Evolutionary conservation across 1,140 invertebrate species (phyloP).

Genomic region (Euglossa dilemma): DNA sequence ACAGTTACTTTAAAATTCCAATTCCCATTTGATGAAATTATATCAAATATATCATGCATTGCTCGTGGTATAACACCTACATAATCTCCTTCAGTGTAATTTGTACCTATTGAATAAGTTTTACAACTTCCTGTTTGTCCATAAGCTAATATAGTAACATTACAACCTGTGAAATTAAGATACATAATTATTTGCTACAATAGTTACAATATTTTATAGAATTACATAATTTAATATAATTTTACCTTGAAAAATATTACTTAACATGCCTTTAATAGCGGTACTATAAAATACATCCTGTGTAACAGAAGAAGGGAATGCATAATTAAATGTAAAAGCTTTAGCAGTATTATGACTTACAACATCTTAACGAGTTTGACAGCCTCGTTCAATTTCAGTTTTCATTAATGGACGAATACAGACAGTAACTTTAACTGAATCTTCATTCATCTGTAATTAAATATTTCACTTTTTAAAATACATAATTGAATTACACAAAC

Average conservation of each 20-base stretch:
- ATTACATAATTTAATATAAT: background rate
- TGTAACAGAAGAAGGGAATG: slow-evolving; percentile 87
- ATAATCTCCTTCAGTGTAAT: slow-evolving; percentile 85
- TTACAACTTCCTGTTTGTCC: slow-evolving; percentile 97
- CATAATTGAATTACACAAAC: background rate
- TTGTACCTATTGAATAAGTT: slow-evolving; percentile 96
- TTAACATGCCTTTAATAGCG: slow-evolving; percentile 89
- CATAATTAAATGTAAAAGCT: slow-evolving; percentile 94
- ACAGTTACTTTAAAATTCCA: slow-evolving; percentile 89
- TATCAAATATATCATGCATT: slow-evolving; percentile 91
- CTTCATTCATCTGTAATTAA: slow-evolving; percentile 76
- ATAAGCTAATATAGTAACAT: slow-evolving; percentile 96
- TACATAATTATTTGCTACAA: background rate
- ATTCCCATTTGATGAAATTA: slow-evolving; percentile 84
- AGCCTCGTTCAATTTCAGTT: slow-evolving; percentile 87
- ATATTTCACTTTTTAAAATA: background rate
- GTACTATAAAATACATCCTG: slow-evolving; percentile 91
- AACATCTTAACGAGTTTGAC: slow-evolving; percentile 86
- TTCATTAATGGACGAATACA: slow-evolving; percentile 90
- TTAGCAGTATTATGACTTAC: slow-evolving; percentile 87
- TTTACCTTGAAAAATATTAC: slow-evolving; percentile 91
- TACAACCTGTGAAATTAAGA: slow-evolving; percentile 86
- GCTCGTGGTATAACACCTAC: slow-evolving; percentile 94
- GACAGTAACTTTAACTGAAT: slow-evolving; percentile 88
- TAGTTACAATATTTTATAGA: background rate